Conservation (phyloP, 2,113 vertebrate genomes). For the Menura novaehollandiae region DNA sequence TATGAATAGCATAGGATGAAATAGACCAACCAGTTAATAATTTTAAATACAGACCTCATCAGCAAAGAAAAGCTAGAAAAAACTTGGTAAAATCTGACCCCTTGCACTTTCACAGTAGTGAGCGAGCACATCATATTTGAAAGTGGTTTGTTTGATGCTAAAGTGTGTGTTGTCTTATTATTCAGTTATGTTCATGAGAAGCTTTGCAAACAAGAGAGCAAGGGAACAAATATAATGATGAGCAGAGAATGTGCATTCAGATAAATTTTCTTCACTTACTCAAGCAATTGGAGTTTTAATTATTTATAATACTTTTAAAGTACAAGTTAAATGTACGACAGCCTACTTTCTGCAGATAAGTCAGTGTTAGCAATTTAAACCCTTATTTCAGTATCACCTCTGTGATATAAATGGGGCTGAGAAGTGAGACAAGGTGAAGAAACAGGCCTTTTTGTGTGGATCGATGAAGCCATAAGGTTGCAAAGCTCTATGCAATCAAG, state of each 20-base stretch:
- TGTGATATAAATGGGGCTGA: neutral
- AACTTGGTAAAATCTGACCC: neutral
- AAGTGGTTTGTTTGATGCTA: neutral
- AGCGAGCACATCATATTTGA: neutral
- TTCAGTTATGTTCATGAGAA: neutral
- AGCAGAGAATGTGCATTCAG: neutral
- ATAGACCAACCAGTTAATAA: constrained; percentile 25
- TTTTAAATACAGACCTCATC: constrained; percentile 51
- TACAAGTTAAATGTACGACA: neutral
- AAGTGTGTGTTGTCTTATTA: neutral
- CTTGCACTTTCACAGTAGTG: constrained; percentile 9
- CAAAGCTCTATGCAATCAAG: neutral
- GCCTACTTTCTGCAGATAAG: neutral
- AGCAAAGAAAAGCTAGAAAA: constrained; percentile 31
- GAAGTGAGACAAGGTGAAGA: neutral
- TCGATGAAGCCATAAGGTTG: neutral
- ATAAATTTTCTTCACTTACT: neutral
- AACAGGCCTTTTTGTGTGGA: neutral
- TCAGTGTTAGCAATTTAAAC: neutral
- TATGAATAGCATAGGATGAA: constrained; percentile 44
- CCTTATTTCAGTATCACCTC: neutral
- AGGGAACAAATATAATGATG: neutral
- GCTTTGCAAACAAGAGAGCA: neutral
- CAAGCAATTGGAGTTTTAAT: neutral
- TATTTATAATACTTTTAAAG: neutral